These are phyloP conservation scores for Muscina levida DNA, from an alignment of 2,888 invertebrate species.

Conservation along the genomic window DNA sequence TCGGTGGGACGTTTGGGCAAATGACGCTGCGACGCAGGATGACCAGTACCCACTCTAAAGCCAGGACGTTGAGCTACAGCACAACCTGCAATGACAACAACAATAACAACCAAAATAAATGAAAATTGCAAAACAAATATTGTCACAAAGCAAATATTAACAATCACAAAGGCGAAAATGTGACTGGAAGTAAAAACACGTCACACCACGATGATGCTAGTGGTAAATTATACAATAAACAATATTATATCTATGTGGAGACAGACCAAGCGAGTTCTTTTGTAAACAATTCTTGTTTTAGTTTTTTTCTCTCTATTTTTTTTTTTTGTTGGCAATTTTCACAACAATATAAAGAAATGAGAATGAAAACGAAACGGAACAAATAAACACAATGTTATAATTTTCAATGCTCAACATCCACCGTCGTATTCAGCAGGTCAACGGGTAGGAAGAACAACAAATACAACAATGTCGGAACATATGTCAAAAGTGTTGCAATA, in stretches of 20 bases:
- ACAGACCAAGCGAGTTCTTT: neutral
- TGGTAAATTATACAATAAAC: slow-evolving; percentile 34
- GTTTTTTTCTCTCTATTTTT: slow-evolving; percentile 16
- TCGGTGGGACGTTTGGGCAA: slow-evolving; percentile 73
- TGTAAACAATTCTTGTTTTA: slow-evolving; percentile 13
- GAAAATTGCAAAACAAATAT: slow-evolving; percentile 1
- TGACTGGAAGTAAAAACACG: neutral
- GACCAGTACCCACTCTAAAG: slow-evolving; percentile 73
- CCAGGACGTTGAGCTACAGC: slow-evolving; percentile 74
- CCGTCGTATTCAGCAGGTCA: too few relatives aligned
- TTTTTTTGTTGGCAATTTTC: slow-evolving; percentile 10
- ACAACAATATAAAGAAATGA: neutral
- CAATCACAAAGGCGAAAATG: neutral
- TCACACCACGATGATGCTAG: slow-evolving; percentile 31
- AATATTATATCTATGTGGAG: neutral
- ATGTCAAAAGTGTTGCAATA: slow-evolving; percentile 55
- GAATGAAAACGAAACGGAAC: slow-evolving; percentile 8
- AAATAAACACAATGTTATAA: neutral
- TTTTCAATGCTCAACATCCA: neutral
- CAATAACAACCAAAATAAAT: slow-evolving; percentile 10
- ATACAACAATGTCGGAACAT: slow-evolving; percentile 37
- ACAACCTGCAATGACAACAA: slow-evolving; percentile 70
- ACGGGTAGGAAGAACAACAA: neutral
- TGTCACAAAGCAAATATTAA: slow-evolving; percentile 22
- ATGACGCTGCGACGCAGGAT: slow-evolving; percentile 75